These are phyloP conservation scores for Phyllotis vaccarum DNA, from an alignment of 2,797 vertebrate species.

Conservation along the genomic window DNA sequence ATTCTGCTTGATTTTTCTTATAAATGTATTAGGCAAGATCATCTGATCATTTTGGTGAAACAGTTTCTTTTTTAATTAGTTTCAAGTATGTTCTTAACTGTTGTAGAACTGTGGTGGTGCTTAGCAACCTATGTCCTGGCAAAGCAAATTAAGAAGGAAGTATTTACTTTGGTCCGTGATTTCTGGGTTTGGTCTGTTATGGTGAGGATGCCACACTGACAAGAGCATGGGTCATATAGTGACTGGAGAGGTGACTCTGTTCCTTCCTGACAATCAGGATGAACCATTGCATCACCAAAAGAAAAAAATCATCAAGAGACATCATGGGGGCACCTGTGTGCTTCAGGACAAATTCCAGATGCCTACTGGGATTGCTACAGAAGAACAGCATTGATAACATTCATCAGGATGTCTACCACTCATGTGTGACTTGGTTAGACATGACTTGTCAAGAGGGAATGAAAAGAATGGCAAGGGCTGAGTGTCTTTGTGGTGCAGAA, in stretches of 20 bases:
- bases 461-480: conserved; percentile 95
- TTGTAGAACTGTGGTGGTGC: background rate
- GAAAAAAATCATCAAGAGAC: background rate
- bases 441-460: conserved; percentile 94
- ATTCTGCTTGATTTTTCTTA: background rate
- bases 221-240: background rate
- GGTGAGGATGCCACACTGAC: background rate
- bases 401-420: conserved; percentile 96
- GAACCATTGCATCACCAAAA: background rate
- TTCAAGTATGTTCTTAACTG: background rate
- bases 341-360: conserved; percentile 96
- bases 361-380: conserved; percentile 94
- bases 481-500: conserved; percentile 93
- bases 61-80: background rate
- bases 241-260: background rate
- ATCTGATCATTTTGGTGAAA: background rate
- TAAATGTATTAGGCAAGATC: background rate
- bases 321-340: conserved; percentile 94
- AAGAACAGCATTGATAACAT: conserved; percentile 95
- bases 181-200: background rate
- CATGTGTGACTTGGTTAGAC: conserved; percentile 95
- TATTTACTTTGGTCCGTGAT: background rate
- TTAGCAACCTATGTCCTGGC: background rate
- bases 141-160: background rate
- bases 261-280: background rate